Evolutionary conservation across 2,797 vertebrate species (phyloP).

Genomic region (Strix occidentalis): DNA sequence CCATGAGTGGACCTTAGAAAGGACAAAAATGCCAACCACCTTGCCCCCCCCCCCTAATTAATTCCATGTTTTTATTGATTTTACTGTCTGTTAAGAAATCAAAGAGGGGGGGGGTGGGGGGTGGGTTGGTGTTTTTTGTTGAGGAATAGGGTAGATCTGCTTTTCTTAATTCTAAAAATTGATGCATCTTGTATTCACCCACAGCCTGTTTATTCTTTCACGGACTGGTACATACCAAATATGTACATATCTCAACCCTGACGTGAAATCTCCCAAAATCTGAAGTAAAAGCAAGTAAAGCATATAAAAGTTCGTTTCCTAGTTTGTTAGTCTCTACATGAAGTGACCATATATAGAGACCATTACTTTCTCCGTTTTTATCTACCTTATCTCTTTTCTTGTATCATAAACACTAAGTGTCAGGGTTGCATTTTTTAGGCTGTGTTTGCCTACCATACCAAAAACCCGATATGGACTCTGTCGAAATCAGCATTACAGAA

Average conservation of each 20-base stretch:
- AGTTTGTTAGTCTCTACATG: neutral
- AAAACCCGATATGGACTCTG: neutral
- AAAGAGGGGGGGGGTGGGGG: neutral
- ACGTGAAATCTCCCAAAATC: neutral
- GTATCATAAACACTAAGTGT: neutral
- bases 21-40: neutral
- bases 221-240: neutral
- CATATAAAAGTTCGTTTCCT: neutral
- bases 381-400: neutral
- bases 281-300: neutral
- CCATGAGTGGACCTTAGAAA: neutral
- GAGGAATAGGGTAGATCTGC: neutral
- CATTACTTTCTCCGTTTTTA: neutral
- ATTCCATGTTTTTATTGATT: neutral
- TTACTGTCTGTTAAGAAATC: neutral
- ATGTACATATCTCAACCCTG: fast-evolving
- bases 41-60: neutral
- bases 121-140: neutral
- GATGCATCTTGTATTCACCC: neutral
- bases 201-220: neutral
- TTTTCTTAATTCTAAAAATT: neutral
- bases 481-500: neutral
- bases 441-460: neutral
- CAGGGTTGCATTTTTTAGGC: neutral
- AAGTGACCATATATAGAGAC: neutral